Evolutionary conservation across 2,797 vertebrate genomes (phyloP).

Genomic region (Petrocephalus sullivani): DNA sequence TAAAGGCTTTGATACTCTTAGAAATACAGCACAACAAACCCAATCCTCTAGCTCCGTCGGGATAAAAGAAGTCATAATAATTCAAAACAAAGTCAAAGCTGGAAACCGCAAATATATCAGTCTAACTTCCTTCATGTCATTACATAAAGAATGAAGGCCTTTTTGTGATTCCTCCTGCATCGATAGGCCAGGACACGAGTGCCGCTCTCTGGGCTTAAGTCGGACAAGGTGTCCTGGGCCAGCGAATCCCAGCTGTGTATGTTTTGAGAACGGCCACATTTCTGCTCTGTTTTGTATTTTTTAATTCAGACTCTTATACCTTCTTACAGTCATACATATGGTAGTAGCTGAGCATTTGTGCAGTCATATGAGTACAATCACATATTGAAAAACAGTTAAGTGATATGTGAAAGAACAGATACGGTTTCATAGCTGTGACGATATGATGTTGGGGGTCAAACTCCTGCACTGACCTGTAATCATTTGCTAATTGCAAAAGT

Average conservation of each 20-base stretch:
- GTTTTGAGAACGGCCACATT: neutral
- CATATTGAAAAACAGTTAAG: neutral
- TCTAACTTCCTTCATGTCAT: neutral
- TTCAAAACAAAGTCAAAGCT: constrained; percentile 1
- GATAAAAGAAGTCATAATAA: constrained; percentile 5
- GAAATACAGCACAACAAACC: neutral
- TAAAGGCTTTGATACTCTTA: constrained; percentile 16
- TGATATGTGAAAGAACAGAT: too few relatives aligned
- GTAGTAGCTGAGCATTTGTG: neutral
- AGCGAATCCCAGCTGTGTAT: neutral
- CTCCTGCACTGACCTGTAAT: too few relatives aligned
- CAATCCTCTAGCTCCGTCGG: neutral
- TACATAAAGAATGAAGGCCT: neutral
- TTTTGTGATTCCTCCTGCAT: neutral
- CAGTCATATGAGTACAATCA: neutral
- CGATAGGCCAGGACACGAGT: neutral
- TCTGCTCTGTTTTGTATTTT: neutral
- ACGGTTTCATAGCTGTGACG: too few relatives aligned
- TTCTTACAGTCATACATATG: neutral
- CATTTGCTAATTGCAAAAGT: too few relatives aligned
- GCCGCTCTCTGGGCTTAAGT: neutral
- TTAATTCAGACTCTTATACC: neutral
- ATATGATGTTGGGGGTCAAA: too few relatives aligned
- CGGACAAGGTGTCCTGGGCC: neutral
- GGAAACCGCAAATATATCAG: neutral